Base-by-base conservation (phyloP, 53 echinoderm and acorn worm genomes). In the Stichopus horrens region DNA sequence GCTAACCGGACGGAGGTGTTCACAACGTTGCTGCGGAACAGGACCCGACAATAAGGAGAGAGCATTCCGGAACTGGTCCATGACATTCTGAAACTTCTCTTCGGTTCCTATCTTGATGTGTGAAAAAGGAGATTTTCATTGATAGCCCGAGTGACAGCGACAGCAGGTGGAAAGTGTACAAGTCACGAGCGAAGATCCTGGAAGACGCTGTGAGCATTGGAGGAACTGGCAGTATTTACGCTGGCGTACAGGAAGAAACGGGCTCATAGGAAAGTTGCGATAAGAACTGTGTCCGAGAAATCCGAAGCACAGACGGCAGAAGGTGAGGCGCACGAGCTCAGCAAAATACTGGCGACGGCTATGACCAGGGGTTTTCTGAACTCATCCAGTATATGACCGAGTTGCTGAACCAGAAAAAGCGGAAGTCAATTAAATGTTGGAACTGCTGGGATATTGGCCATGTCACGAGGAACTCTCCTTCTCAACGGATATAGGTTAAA, bases 151-250 rank as follows among this genome's bases (percentile, higher is more conserved):
- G 13, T 18, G 93, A 93, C 22, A 75, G 78, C 16, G 90, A 93
- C 20, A 89, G 65, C 23, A 75, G 89, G 57, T 83, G 73, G 79
- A 87, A 79, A 23, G 53, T 93, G 4, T 83, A 88, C 16, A 91
- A 91, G 53, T 73, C 88, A 5, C 86, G 85, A 60, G 86, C 81
- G 5, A 54, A 63, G 11, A 93, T 19, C 16, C 76, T 91, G 21
- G 77, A 87, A 19, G 93, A 91, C 1, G 93, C 90, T 9, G 86
- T 92, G 14, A 58, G 67, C 73, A 83, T 92, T 86, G 90, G 80
- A 37, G 11, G 90, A 92, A 52, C 59, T 86, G 8, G 92, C 92
- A 37, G 91, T 90, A 0, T 92, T 92, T 19, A 18, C 57, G 16
- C 20, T 77, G 10, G 90, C 90, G 3, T 22, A 58, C 8, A 58